A percentile compares a stretch with the other conserved stretches of the same genome.
phyloP scores from a whole-genome alignment of 2,113 vertebrate genomes.

The Lontra canadensis region DNA sequence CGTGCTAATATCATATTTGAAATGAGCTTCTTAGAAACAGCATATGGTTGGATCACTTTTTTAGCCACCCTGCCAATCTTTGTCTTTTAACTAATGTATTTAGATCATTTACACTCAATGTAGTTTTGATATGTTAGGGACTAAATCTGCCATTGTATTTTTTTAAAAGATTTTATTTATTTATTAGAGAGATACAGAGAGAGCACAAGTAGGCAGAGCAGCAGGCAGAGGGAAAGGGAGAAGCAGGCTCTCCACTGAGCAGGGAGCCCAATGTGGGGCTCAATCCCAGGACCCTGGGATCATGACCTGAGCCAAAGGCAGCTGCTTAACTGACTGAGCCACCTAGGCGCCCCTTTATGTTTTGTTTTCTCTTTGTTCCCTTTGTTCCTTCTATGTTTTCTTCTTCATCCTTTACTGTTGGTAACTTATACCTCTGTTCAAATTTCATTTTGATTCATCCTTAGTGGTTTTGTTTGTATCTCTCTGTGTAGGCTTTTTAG shows the following conservation, averaged over 20 bases:
- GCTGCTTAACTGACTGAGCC: no score
- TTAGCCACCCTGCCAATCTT: neutral
- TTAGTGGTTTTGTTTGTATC: neutral
- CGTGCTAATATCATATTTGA: neutral
- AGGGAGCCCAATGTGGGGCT: no score
- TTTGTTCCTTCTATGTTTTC: slow-evolving; percentile 6
- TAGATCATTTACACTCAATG: neutral
- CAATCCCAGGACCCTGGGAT: no score
- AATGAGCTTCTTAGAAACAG: neutral
- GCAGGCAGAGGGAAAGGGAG: no score
- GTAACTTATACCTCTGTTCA: slow-evolving; percentile 5
- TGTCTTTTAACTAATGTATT: slow-evolving; percentile 14
- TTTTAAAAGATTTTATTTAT: neutral
- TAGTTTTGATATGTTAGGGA: neutral
- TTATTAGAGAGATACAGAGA: no score
- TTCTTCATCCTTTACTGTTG: neutral
- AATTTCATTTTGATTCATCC: slow-evolving; percentile 24
- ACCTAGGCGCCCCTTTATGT: neutral
- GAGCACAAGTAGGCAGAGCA: no score
- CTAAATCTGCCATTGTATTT: neutral
- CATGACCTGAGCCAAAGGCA: no score
- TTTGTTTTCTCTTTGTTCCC: neutral
- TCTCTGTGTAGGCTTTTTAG: slow-evolving; percentile 2
- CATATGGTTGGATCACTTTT: neutral
- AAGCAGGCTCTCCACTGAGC: no score